Evolutionary conservation across 1,140 invertebrate species (phyloP), one percentile per base, ranked within the genome.

Genomic region (Pantala flavescens): DNA sequence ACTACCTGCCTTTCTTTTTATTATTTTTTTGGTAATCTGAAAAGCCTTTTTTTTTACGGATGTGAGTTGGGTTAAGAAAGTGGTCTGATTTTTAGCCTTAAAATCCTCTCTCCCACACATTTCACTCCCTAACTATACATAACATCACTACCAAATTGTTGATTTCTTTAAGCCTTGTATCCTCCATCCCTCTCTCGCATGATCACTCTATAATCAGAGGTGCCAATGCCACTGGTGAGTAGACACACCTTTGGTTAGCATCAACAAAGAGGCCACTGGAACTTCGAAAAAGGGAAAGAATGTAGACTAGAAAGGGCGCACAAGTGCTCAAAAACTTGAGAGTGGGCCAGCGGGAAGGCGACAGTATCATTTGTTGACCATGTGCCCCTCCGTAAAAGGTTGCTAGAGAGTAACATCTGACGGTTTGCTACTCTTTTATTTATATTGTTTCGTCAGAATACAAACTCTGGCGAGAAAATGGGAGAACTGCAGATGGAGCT

Each of bases 281-380:
- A 63, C 49, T 63, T 63, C n/a, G 49, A 63, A 63, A 63, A 63
- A 63, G 49, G 49, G 49, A 63, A 63, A 63, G 49, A 63, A 63
- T 63, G 49, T 63, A 63, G 49, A 63, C 49, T 63, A 63, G 49
- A 63, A 63, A 63, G 49, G 49, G 49, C n/a, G 49, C 49, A 63
- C 49, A 21, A 63, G 49, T 63, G 49, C 49, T 63, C 49, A 63
- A 63, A 63, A 19, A 16, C 28, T 36, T 36, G 16, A 63, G 16
- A 63, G n/a, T 21, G 49, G 49, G 49, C 49, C 49, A 63, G n/a
- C 14, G 49, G 49, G 49, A 63, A 63, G 49, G 49, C 49, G 49
- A 63, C 49, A 63, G 49, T 12, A 63, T 63, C 49, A 63, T 19
- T 63, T 63, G 49, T 63, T 63, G 49, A 21, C 49, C 49, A 63